These are phyloP conservation scores for Brachypterus glaber DNA, from an alignment of 2,888 invertebrate genomes.

Conservation along the genomic window DNA sequence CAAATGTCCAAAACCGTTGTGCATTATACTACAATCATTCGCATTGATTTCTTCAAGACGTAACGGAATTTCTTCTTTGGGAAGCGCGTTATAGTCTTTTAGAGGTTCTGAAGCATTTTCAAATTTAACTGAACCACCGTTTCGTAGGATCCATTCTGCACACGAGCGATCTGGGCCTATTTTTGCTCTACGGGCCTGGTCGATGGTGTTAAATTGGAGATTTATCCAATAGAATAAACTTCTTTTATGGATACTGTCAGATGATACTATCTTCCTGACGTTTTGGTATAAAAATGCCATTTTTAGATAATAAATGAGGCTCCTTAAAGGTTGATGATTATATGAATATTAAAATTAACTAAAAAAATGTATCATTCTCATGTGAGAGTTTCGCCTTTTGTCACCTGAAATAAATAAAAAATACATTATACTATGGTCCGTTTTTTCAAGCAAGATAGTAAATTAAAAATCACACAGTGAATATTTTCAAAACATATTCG, in stretches of 20 bases:
- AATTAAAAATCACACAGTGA: too few relatives aligned
- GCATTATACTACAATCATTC: slow-evolving; percentile 69
- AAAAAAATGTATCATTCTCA: slow-evolving; percentile 30
- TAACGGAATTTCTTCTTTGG: slow-evolving; percentile 43
- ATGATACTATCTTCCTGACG: too few relatives aligned
- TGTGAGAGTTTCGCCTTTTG: slow-evolving; percentile 81
- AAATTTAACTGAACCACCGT: slow-evolving; percentile 79
- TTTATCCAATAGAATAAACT: slow-evolving; percentile 41
- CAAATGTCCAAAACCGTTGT: slow-evolving; percentile 76
- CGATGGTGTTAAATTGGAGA: slow-evolving; percentile 60
- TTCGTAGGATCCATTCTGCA: slow-evolving; percentile 90
- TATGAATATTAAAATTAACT: neutral
- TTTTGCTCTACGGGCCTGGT: slow-evolving; percentile 52
- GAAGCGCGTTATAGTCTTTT: slow-evolving; percentile 67
- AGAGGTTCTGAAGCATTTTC: slow-evolving; percentile 42
- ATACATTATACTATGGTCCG: too few relatives aligned
- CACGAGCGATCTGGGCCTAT: slow-evolving; percentile 85
- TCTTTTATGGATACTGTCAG: slow-evolving; percentile 17
- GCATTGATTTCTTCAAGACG: slow-evolving; percentile 63
- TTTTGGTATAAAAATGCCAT: too few relatives aligned
- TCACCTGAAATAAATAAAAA: slow-evolving; percentile 51
- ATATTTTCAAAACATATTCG: too few relatives aligned
- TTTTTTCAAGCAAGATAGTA: too few relatives aligned
- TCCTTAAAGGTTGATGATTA: neutral
- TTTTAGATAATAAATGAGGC: too few relatives aligned